Evolutionary conservation across 2,797 vertebrate genomes (phyloP).

Genomic region (Gephyroberyx darwinii): DNA sequence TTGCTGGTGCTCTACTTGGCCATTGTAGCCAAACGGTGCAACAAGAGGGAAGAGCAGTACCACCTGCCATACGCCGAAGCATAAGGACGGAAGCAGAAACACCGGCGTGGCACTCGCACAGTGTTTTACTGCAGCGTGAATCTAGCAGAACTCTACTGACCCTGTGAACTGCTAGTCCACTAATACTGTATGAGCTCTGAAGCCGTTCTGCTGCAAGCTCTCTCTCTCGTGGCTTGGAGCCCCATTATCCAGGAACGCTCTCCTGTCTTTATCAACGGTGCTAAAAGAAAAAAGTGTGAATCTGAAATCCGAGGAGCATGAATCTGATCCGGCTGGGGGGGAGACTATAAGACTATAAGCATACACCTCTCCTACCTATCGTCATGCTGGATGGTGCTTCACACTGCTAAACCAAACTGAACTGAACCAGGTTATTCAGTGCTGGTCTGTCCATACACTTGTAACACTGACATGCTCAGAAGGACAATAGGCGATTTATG

Average conservation of each 20-base stretch:
- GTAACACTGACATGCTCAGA: constrained; percentile 25
- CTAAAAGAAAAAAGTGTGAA: constrained; percentile 59
- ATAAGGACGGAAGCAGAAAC: constrained; percentile 64
- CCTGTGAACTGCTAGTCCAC: constrained; percentile 25
- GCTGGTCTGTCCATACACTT: constrained; percentile 14
- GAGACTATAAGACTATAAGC: background rate
- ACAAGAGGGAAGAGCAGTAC: constrained; percentile 92
- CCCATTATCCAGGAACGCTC: constrained; percentile 16
- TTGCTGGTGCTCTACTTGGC: constrained; percentile 94
- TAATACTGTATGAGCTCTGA: constrained; percentile 41
- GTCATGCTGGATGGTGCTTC: constrained; percentile 59
- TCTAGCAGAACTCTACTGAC: constrained; percentile 29
- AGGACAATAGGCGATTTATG: constrained; percentile 39
- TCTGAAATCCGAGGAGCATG: constrained; percentile 41
- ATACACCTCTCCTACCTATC: constrained; percentile 22
- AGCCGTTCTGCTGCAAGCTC: constrained; percentile 1
- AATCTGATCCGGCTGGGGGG: constrained; percentile 6
- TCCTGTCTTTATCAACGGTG: constrained; percentile 69
- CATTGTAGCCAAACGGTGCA: constrained; percentile 92
- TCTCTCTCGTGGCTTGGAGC: constrained; percentile 5
- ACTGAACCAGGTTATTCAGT: constrained; percentile 26
- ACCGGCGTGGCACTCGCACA: background rate
- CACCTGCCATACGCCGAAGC: constrained; percentile 89
- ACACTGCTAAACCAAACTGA: constrained; percentile 43
- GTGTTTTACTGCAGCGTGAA: constrained; percentile 37